A percentile compares a stretch with the other conserved stretches of the same genome.
Evolutionary conservation across 2,888 invertebrate species (phyloP).

Genomic region (Cheilosia urbana): DNA sequence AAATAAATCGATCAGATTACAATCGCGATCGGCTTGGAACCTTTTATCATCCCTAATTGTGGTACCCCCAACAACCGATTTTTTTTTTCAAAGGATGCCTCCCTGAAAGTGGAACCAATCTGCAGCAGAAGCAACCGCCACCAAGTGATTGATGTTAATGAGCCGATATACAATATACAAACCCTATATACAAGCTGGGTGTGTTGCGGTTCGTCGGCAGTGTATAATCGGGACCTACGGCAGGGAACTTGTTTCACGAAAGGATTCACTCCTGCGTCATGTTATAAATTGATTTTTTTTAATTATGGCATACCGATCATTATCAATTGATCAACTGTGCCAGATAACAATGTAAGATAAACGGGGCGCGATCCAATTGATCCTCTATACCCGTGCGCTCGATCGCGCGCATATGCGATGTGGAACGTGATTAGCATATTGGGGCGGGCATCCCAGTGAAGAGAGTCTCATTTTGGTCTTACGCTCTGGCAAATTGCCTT

Average conservation of each 20-base stretch:
- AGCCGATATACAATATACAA: constrained; percentile 71
- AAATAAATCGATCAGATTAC: constrained; percentile 55
- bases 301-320: constrained; percentile 71
- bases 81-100: constrained; percentile 47
- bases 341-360: constrained; percentile 73
- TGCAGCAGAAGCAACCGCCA: constrained; percentile 27
- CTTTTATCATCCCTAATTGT: constrained; percentile 72
- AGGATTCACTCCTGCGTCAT: constrained; percentile 65
- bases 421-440: constrained; percentile 70
- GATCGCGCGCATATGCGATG: constrained; percentile 16
- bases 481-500: constrained; percentile 35
- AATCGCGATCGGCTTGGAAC: constrained; percentile 61
- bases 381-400: constrained; percentile 21
- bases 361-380: constrained; percentile 62
- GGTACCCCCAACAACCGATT: constrained; percentile 31
- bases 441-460: constrained; percentile 7
- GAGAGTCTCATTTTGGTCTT: constrained; percentile 26
- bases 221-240: constrained; percentile 43
- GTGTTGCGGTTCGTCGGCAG: not conserved
- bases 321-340: constrained; percentile 69
- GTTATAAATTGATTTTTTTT: constrained; percentile 75
- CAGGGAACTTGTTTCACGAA: constrained; percentile 66
- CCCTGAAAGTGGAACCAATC: constrained; percentile 36
- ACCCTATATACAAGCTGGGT: constrained; percentile 13
- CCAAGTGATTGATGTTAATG: constrained; percentile 73